Base-by-base conservation (phyloP, 2,888 invertebrate species). In the Aquatica leii region DNA sequence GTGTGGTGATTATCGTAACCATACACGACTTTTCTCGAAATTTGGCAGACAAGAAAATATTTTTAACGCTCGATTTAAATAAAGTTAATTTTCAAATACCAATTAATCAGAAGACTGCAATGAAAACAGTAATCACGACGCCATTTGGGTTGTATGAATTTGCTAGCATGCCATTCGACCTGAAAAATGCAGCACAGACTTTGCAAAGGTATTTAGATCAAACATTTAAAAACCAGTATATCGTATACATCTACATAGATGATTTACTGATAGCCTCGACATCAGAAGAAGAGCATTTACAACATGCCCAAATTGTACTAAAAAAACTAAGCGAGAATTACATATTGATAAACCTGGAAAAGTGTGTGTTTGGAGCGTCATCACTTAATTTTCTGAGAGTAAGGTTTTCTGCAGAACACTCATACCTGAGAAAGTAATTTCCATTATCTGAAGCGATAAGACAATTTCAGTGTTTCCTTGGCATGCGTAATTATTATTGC, bases 71-170 rank as follows among this genome's bases (percentile, higher is more conserved):
- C 18, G 40, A 31, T 67, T 66, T 80, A 14, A 66, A 68, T 2
- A 55, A 71, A 14, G 80, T 79, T 0, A 81, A 76, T 56, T 73
- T 78, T 54, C 77, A 76, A 31, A 78, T 82, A 11, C 75, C 76
- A 1, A 71, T 82, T 1, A 14, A 8, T 3, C 12, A n/a, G 73
- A 74, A 35, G 72, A 70, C 0, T 49, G 4, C 5, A 3, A 8
- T 17, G 5, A 43, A 43, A 17, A 72, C 41, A 1, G 41, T 17
- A 43, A 17, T 43, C 4, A 43, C 41, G 3, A 43, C 41, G 17
- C 41, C 41, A 2, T 43, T 43, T 8, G 41, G 12, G 1, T 43
- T 43, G 20, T 74, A 68, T 63, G 71, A 82, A 58, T 80, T 77
- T 54, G 51, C 70, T 0, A 54, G 51, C 1, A 76, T 78, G 76